Evolutionary conservation across 37 sponge, comb jelly and placozoan species (phyloP).

Genomic region (Haliclona indistincta): DNA sequence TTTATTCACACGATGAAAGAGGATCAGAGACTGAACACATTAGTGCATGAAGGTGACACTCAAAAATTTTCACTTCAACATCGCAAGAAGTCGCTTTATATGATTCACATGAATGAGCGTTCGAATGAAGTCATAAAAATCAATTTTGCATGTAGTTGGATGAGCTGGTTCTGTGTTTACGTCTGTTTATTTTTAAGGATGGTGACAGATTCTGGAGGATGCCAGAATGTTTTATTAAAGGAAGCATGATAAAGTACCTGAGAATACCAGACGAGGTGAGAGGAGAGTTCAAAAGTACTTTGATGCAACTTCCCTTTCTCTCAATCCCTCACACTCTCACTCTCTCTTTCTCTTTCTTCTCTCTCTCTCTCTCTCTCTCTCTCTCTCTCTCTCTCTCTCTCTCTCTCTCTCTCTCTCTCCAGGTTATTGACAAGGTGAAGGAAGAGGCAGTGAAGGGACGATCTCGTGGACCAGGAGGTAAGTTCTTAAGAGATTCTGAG

Average conservation of each 20-base stretch:
- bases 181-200: conserved; percentile 51
- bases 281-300: not conserved
- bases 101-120: too few relatives aligned
- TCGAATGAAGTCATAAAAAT: too few relatives aligned
- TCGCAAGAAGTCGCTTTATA: too few relatives aligned
- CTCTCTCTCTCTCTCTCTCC: conserved; percentile 1
- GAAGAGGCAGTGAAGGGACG: conserved; percentile 42
- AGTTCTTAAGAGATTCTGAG: too few relatives aligned
- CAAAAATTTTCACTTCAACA: not conserved
- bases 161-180: not conserved
- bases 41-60: too few relatives aligned
- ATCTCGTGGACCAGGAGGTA: conserved; percentile 27
- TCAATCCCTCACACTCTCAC: not conserved
- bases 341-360: conserved; percentile 6
- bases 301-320: not conserved
- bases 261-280: conserved; percentile 98
- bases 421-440: conserved; percentile 85
- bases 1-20: too few relatives aligned
- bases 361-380: conserved; percentile 5
- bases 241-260: conserved; percentile 94
- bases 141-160: too few relatives aligned
- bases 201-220: conserved; percentile 97
- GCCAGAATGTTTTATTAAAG: conserved; percentile 94
- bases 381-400: not conserved
- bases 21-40: too few relatives aligned